Conservation (phyloP, 2,888 invertebrate genomes). For the Drosophila atripex region DNA sequence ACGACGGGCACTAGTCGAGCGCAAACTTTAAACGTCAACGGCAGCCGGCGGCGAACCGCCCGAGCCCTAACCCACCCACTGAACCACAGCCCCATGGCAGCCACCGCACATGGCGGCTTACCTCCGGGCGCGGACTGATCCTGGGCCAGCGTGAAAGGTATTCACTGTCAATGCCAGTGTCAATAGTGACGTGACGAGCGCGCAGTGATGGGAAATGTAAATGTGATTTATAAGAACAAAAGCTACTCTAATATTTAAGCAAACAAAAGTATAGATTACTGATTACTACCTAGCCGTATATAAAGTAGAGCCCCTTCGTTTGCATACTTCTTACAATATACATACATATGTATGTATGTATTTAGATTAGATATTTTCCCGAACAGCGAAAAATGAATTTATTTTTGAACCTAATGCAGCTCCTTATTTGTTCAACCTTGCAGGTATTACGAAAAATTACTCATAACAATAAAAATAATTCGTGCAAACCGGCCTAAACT, state of each 20-base stretch:
- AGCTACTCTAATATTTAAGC: background rate
- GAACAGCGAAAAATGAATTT: background rate
- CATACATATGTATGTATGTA: too few relatives aligned
- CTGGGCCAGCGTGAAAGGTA: conserved; percentile 19
- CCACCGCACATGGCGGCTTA: background rate
- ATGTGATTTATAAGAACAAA: conserved; percentile 7
- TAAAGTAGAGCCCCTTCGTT: background rate
- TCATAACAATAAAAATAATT: background rate
- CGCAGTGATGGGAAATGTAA: conserved; percentile 3
- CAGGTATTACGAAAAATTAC: background rate
- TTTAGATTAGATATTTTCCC: conserved; percentile 3
- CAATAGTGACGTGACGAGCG: conserved; percentile 15
- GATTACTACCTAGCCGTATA: background rate
- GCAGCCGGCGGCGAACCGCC: conserved; percentile 24
- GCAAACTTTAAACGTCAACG: conserved; percentile 52
- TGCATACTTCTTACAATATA: conserved; percentile 7
- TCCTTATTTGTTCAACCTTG: background rate
- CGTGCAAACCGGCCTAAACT: background rate
- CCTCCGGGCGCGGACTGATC: conserved; percentile 34
- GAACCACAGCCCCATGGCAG: conserved; percentile 1
- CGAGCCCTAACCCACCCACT: conserved; percentile 1
- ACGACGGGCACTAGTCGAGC: conserved; percentile 54
- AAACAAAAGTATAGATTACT: conserved; percentile 1
- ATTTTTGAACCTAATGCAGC: background rate
- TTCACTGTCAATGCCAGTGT: conserved; percentile 37